Percentiles rank a stretch among this genome's conserved stretches.
phyloP scores from a whole-genome alignment of 2,797 vertebrate genomes.

The Mormyrops attenuatus region DNA sequence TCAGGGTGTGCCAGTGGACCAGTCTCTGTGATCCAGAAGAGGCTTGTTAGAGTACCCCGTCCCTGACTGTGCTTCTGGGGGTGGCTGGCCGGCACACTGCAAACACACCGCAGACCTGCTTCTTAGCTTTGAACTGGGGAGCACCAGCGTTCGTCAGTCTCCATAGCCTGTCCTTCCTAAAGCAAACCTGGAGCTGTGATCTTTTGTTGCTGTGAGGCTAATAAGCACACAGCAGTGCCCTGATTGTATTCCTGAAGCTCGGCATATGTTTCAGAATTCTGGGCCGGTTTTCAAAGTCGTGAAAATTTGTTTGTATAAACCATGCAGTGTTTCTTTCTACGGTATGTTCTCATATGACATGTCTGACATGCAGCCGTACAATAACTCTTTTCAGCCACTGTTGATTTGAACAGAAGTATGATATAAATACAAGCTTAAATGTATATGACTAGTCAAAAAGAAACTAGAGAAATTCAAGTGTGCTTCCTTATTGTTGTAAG shows the following conservation, averaged over 20 bases:
- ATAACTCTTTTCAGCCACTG: slow-evolving; percentile 1
- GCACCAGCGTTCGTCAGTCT: background rate
- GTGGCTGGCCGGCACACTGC: background rate
- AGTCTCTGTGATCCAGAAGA: background rate
- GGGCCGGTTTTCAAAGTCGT: background rate
- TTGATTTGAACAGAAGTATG: background rate
- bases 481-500: background rate
- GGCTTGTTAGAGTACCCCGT: background rate
- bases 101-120: background rate
- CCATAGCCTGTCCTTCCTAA: background rate
- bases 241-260: background rate
- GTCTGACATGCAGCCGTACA: background rate
- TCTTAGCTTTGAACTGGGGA: background rate
- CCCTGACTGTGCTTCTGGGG: background rate
- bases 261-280: background rate
- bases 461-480: background rate
- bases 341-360: background rate
- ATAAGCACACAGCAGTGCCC: background rate
- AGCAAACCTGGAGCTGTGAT: background rate
- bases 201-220: background rate
- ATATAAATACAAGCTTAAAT: background rate
- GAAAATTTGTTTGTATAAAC: background rate
- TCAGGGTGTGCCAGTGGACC: background rate
- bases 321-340: background rate
- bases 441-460: background rate